Conservation (phyloP, 2,888 invertebrate species). For the Byasa hedistus region DNA sequence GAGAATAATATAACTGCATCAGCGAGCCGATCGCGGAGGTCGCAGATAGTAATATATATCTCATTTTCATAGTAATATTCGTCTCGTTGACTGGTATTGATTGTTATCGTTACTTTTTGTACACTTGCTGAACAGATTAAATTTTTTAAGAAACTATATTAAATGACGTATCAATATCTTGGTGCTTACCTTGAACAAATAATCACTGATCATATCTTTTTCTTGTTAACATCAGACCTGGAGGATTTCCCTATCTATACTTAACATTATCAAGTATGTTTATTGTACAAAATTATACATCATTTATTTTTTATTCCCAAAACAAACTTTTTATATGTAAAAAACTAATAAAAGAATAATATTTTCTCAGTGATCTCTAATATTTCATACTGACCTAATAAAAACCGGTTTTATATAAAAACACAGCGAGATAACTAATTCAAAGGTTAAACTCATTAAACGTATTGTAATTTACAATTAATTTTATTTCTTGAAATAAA, state of each 20-base stretch:
- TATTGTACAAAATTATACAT: too few relatives aligned
- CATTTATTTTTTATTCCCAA: too few relatives aligned
- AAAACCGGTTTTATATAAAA: not conserved
- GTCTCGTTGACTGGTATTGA: conserved; percentile 33
- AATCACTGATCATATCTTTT: too few relatives aligned
- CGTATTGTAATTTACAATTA: conserved; percentile 5
- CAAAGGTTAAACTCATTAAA: conserved; percentile 9
- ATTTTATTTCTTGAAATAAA: conserved; percentile 7
- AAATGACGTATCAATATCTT: too few relatives aligned
- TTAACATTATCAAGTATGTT: too few relatives aligned
- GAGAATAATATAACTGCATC: conserved; percentile 41
- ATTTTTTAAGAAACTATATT: too few relatives aligned
- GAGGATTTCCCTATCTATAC: too few relatives aligned
- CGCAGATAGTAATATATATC: conserved; percentile 41
- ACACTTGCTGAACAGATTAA: too few relatives aligned
- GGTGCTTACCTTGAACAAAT: too few relatives aligned
- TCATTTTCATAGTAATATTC: conserved; percentile 37
- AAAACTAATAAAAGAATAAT: too few relatives aligned
- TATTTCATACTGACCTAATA: not conserved
- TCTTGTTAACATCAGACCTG: too few relatives aligned
- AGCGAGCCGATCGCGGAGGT: conserved; percentile 44
- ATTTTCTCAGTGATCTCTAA: not conserved
- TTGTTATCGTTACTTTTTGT: not conserved
- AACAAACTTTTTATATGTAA: too few relatives aligned
- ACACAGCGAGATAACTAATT: not conserved